Percentiles rank a stretch among this genome's conserved stretches.
Conservation (phyloP, 1,140 invertebrate genomes). For the Drosophila sproati region DNA sequence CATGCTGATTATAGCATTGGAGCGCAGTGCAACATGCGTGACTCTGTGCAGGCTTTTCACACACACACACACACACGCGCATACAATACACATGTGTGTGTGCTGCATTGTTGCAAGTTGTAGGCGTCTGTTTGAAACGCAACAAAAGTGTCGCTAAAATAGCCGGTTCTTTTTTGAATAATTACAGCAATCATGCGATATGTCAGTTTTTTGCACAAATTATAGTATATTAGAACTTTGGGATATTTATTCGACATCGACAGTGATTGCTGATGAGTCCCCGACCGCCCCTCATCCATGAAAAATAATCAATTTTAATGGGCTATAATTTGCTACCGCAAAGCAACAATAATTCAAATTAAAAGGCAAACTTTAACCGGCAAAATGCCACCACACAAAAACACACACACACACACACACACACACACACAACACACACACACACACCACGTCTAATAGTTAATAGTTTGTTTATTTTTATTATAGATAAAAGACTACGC, state of each 20-base stretch:
- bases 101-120: conserved; percentile 16
- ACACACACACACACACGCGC: background rate
- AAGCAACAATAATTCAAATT: conserved; percentile 70
- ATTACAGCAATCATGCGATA: conserved; percentile 21
- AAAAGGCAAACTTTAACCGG: conserved; percentile 57
- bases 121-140: conserved; percentile 23
- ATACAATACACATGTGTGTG: background rate
- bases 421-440: background rate
- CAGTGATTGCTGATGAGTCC: conserved; percentile 24
- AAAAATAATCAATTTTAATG: conserved; percentile 78
- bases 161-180: conserved; percentile 9
- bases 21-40: conserved; percentile 17
- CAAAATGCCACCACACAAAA: conserved; percentile 35
- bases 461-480: conserved; percentile 55
- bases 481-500: conserved; percentile 44
- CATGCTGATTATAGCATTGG: conserved; percentile 19
- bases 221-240: conserved; percentile 2
- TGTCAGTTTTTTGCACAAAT: conserved; percentile 30
- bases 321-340: conserved; percentile 69
- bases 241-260: conserved; percentile 6
- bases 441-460: conserved; percentile 17
- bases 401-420: background rate
- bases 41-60: conserved; percentile 20
- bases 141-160: conserved; percentile 35
- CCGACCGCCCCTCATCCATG: conserved; percentile 41